Base-by-base conservation (phyloP, 2,888 invertebrate genomes). In the Teleiodes luculella region DNA sequence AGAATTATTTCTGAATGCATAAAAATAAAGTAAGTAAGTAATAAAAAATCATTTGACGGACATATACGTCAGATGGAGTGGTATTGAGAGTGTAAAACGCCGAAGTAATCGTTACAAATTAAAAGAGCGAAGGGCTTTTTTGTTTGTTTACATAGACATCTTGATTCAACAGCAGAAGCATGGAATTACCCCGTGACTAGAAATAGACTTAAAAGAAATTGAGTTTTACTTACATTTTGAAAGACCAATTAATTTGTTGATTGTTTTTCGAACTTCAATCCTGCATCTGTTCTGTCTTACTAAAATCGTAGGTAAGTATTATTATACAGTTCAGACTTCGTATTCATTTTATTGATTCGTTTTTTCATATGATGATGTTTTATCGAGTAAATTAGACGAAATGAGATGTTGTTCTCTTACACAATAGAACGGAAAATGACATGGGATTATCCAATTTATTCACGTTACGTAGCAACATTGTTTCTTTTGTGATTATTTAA, bases 51-150 rank as follows among this genome's bases (percentile, higher is more conserved):
- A 72, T 68, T 64, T 63, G 63, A 64, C 66, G 72, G 62, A 67
- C 61, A 58, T 57, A 62, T 61, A 68, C 65, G 64, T 64, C 47
- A 35, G 20, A n/a, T 35, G 16, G 48, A 48, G 49, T 20, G 20
- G 35, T 28, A 13, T 16, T 1, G 28, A 36, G 24, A 37, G 49
- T 37, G 70, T 70, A 65, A 68, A 74, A 68, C 67, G 68, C 66
- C 67, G 66, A 66, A 67, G 73, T 72, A 72, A 79, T 70, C 70
- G 70, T 65, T 67, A 58, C 64, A 70, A 71, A 78, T 74, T 69
- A 73, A 76, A 74, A 68, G 68, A 67, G 52, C 63, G 58, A 71
- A 74, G 73, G 67, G 69, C 63, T 57, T 65, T 65, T 54, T 56
- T 72, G 70, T 74, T 71, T 73, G 70, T 74, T 71, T 73, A 71